Conservation (phyloP, 2,888 invertebrate species). For the Meandrusa payeni region DNA sequence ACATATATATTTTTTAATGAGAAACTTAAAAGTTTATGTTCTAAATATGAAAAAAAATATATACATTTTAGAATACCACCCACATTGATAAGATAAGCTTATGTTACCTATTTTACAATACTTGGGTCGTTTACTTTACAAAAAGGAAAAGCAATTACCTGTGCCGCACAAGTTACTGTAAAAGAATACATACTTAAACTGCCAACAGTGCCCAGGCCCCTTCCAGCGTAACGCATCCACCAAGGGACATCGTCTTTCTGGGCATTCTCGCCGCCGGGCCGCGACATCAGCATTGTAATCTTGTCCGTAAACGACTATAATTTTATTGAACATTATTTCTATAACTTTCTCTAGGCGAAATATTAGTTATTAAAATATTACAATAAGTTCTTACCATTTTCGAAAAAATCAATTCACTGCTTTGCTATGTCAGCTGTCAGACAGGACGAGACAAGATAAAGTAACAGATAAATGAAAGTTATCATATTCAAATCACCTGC, state of each 20-base stretch:
- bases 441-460: slow-evolving; percentile 10
- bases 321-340: slow-evolving; percentile 40
- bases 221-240: slow-evolving; percentile 94
- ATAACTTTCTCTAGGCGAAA: slow-evolving; percentile 20
- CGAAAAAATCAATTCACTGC: slow-evolving; percentile 75
- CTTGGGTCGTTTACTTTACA: no score
- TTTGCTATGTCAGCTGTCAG: slow-evolving; percentile 55
- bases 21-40: no score
- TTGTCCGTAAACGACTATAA: slow-evolving; percentile 89
- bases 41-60: no score
- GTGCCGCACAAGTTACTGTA: slow-evolving; percentile 21
- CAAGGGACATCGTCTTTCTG: slow-evolving; percentile 92
- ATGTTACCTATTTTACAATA: neutral
- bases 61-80: slow-evolving; percentile 30
- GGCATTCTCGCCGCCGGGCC: slow-evolving; percentile 88
- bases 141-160: neutral
- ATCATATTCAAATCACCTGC: no score
- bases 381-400: slow-evolving; percentile 63
- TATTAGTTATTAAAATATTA: slow-evolving; percentile 37
- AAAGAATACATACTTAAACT: slow-evolving; percentile 86
- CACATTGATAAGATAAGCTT: slow-evolving; percentile 33
- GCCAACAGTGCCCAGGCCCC: slow-evolving; percentile 91
- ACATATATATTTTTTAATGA: no score
- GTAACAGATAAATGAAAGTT: no score
- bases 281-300: slow-evolving; percentile 88